These are phyloP conservation scores for Notamacropus eugenii DNA, from an alignment of 2,797 vertebrate species.

Conservation along the genomic window DNA sequence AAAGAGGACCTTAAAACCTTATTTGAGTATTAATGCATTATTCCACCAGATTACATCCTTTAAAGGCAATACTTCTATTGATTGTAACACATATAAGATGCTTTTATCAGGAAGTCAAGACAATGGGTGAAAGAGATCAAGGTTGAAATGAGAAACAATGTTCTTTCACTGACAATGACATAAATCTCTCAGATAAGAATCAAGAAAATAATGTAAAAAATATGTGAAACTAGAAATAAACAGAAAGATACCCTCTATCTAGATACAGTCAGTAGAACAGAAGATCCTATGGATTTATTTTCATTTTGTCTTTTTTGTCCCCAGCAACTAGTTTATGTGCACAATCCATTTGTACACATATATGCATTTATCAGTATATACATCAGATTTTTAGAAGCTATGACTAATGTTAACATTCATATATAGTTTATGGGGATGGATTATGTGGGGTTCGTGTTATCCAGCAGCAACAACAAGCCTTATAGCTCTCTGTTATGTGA, in stretches of 20 bases:
- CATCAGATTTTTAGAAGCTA: neutral
- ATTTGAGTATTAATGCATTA: neutral
- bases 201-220: neutral
- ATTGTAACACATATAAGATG: neutral
- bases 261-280: neutral
- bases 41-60: neutral
- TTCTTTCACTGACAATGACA: neutral
- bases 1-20: neutral
- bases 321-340: neutral
- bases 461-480: neutral
- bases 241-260: neutral
- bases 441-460: neutral
- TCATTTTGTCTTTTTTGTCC: neutral
- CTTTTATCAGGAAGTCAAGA: neutral
- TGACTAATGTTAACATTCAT: neutral
- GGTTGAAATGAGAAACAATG: neutral
- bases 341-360: neutral
- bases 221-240: neutral
- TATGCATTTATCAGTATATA: too few relatives aligned
- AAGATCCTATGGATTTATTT: neutral
- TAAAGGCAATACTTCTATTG: neutral
- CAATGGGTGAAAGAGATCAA: neutral
- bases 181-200: neutral
- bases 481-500: neutral
- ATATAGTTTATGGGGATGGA: neutral